These are phyloP conservation scores for Leucopsar rothschildi DNA, from an alignment of 2,113 vertebrate species.

Conservation along the genomic window DNA sequence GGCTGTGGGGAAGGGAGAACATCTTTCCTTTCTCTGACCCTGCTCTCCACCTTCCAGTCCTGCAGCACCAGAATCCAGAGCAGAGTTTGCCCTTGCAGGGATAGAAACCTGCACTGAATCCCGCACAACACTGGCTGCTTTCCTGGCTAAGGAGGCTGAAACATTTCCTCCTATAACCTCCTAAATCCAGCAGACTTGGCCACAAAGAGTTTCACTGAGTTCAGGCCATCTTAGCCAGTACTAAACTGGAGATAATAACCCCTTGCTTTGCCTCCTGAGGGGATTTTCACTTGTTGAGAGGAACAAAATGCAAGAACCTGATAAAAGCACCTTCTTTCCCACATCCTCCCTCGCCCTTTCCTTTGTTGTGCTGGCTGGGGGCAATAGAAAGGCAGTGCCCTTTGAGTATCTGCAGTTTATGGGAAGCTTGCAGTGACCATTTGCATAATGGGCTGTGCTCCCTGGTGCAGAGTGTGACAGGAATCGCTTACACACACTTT, in stretches of 20 bases:
- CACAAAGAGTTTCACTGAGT: not conserved
- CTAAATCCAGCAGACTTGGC: not conserved
- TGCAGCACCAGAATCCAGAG: not conserved
- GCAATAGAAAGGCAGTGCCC: not conserved
- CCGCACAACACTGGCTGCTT: not conserved
- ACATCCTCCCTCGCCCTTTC: not conserved
- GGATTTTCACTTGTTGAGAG: not conserved
- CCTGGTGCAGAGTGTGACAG: constrained; percentile 15
- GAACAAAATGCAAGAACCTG: not conserved
- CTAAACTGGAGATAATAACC: not conserved
- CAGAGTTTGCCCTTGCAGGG: not conserved
- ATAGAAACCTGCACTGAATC: not conserved
- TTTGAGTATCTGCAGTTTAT: not conserved
- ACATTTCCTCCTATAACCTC: not conserved
- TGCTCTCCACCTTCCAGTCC: not conserved
- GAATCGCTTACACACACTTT: constrained; percentile 24
- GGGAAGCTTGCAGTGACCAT: not conserved
- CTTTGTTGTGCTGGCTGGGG: not conserved
- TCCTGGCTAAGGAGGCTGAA: not conserved
- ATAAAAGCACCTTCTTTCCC: not conserved
- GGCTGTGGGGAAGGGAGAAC: not conserved
- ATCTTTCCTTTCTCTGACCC: not conserved
- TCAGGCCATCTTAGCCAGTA: not conserved
- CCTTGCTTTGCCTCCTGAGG: not conserved
- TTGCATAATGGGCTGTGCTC: constrained; percentile 31